These are phyloP conservation scores for Crematogaster levior DNA, from an alignment of 2,888 invertebrate genomes.

Conservation along the genomic window DNA sequence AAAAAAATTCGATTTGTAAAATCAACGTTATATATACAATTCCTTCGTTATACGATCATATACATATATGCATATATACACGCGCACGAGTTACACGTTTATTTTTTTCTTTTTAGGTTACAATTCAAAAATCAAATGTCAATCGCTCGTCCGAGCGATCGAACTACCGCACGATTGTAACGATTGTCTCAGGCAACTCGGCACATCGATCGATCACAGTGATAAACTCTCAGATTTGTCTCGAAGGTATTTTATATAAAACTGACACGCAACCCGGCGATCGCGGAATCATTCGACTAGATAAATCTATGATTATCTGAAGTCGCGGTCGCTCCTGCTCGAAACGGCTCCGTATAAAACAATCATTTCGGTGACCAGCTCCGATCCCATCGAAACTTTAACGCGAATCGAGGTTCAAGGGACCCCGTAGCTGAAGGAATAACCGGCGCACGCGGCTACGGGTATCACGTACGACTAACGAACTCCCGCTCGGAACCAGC, in stretches of 20 bases:
- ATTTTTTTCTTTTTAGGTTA: too few relatives aligned
- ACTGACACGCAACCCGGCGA: neutral
- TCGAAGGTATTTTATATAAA: conserved; percentile 23
- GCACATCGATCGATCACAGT: conserved; percentile 1
- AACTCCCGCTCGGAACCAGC: neutral
- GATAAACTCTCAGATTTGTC: conserved; percentile 20
- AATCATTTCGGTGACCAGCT: conserved; percentile 60
- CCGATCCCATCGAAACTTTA: conserved; percentile 33
- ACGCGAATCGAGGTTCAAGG: conserved; percentile 72
- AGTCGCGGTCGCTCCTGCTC: conserved; percentile 41
- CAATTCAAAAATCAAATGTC: conserved; percentile 6
- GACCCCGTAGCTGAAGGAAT: conserved; percentile 58
- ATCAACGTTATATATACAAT: conserved; percentile 60
- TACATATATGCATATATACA: neutral
- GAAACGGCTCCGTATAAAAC: conserved; percentile 50
- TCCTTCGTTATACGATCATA: conserved; percentile 23
- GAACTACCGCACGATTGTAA: neutral
- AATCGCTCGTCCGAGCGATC: neutral
- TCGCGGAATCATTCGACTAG: conserved; percentile 9
- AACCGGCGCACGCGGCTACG: conserved; percentile 62
- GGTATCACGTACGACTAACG: conserved; percentile 68
- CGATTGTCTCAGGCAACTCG: neutral
- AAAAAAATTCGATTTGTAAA: conserved; percentile 34
- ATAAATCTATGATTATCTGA: conserved; percentile 41
- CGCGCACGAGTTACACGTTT: neutral